These are phyloP conservation scores for Pelosia muscerda DNA, from an alignment of 2,888 invertebrate genomes.

Conservation along the genomic window DNA sequence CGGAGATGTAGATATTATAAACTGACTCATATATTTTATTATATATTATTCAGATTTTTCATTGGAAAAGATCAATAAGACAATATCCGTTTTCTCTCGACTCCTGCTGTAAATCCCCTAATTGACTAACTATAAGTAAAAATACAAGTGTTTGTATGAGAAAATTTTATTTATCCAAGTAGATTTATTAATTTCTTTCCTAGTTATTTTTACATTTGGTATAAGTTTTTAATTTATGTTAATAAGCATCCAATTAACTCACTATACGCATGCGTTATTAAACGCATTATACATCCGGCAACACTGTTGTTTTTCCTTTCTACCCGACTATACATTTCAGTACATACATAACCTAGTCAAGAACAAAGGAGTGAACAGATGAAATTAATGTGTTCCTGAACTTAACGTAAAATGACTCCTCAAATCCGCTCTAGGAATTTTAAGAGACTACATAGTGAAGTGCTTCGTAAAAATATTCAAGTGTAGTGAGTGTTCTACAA, in stretches of 20 bases:
- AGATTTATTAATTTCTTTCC: not conserved
- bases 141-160: too few species aligned
- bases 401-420: not conserved
- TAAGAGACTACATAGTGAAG: not conserved
- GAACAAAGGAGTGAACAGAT: constrained; percentile 1
- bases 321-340: not conserved
- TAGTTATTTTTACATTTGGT: not conserved
- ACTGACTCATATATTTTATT: too few species aligned
- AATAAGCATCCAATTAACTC: not conserved
- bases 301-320: not conserved
- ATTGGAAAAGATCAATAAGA: too few species aligned
- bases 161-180: too few species aligned
- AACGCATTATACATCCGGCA: not conserved
- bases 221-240: not conserved
- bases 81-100: too few species aligned
- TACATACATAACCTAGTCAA: not conserved
- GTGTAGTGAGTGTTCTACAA: not conserved
- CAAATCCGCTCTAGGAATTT: not conserved
- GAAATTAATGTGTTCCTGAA: not conserved
- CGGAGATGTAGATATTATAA: too few species aligned
- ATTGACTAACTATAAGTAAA: too few species aligned
- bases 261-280: not conserved
- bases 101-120: too few species aligned
- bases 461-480: not conserved
- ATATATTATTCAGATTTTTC: too few species aligned